Conservation (phyloP, 2,797 vertebrate genomes). For the Bovichtus variegatus region DNA sequence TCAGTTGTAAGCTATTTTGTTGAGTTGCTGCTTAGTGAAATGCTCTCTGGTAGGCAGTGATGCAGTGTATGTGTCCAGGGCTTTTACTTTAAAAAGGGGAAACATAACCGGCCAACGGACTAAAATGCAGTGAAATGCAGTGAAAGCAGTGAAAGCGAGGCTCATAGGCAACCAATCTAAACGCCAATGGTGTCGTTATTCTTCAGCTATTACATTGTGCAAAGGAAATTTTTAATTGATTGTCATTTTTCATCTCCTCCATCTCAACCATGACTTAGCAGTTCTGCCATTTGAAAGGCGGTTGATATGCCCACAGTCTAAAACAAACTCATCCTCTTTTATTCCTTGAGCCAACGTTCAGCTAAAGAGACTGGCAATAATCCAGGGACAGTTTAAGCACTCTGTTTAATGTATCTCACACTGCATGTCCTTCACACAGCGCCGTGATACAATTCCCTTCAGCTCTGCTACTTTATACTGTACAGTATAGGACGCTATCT, state of each 20-base stretch:
- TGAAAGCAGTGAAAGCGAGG: too few species aligned
- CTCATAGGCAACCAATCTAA: too few species aligned
- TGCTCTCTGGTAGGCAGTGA: too few species aligned
- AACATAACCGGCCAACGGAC: too few species aligned
- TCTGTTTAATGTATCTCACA: slow-evolving; percentile 61
- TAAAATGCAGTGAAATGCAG: too few species aligned
- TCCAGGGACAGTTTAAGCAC: slow-evolving; percentile 47
- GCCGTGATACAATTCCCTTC: slow-evolving; percentile 24
- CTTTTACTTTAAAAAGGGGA: too few species aligned
- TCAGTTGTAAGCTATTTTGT: too few species aligned
- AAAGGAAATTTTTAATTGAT: slow-evolving; percentile 13
- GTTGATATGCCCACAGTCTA: background rate
- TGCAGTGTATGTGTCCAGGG: too few species aligned
- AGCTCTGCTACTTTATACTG: slow-evolving; percentile 12
- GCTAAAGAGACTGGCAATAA: slow-evolving; percentile 33
- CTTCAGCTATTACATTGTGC: too few species aligned
- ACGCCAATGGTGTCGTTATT: too few species aligned
- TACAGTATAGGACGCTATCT: background rate
- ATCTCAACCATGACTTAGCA: slow-evolving; percentile 13
- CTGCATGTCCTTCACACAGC: slow-evolving; percentile 54
- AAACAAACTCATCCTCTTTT: slow-evolving; percentile 24
- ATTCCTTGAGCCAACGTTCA: slow-evolving; percentile 3
- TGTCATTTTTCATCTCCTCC: slow-evolving; percentile 10
- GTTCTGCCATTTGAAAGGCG: background rate
- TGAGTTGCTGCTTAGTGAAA: too few species aligned